Percentiles rank a stretch among this genome's conserved stretches.
Conservation (phyloP, 2,113 vertebrate species). For the Sphyrna mokarran region DNA sequence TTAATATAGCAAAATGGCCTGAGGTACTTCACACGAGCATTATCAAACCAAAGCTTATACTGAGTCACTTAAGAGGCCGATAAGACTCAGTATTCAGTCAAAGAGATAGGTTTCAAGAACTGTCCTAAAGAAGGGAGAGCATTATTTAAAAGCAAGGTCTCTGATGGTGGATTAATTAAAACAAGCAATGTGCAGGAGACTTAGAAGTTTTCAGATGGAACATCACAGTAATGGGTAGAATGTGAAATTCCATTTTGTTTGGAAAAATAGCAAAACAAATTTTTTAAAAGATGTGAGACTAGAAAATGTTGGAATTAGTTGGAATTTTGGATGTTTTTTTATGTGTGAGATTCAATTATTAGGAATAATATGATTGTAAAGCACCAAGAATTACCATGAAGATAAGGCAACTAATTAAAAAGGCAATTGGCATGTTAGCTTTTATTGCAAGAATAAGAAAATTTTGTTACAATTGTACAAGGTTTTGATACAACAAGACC, state of each 20-base stretch:
- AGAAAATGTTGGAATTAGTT: background rate
- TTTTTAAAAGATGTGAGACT: background rate
- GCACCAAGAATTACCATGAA: background rate
- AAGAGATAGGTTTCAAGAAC: background rate
- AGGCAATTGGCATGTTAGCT: background rate
- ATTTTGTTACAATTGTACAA: background rate
- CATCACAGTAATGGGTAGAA: background rate
- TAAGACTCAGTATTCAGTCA: too few species aligned
- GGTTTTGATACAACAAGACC: background rate
- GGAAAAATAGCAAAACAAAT: background rate
- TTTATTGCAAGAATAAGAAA: background rate
- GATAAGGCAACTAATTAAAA: background rate
- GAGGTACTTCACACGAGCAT: background rate
- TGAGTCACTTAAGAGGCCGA: background rate
- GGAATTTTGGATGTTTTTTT: background rate
- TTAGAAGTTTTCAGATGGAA: background rate
- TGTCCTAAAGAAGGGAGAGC: background rate
- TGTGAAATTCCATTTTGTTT: background rate
- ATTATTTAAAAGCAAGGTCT: background rate
- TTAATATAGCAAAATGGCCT: too few species aligned
- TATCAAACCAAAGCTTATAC: too few species aligned
- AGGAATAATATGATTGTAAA: background rate
- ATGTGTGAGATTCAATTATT: background rate
- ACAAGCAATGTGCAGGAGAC: too few species aligned
- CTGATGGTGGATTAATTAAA: background rate